A percentile compares a stretch with the other conserved stretches of the same genome.
These are phyloP conservation scores for Forbesichthys agassizii DNA, from an alignment of 2,113 vertebrate species.

Conservation along the genomic window DNA sequence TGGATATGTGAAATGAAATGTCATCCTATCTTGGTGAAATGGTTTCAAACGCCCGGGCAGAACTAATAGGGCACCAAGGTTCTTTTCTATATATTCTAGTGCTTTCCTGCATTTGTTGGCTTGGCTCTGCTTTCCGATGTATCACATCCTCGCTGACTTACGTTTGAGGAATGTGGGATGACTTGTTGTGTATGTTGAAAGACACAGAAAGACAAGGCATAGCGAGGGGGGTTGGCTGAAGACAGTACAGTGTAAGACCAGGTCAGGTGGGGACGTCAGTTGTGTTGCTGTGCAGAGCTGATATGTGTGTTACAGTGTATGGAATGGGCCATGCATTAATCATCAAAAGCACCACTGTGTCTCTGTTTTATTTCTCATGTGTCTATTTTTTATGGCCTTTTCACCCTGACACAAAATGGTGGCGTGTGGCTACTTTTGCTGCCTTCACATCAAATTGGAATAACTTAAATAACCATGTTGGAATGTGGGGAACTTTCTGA, in stretches of 20 bases:
- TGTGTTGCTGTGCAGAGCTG: slow-evolving; percentile 34
- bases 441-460: no score
- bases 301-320: slow-evolving; percentile 9
- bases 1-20: slow-evolving; percentile 53
- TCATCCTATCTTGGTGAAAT: slow-evolving; percentile 47
- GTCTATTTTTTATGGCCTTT: slow-evolving; percentile 28
- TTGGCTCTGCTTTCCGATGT: slow-evolving; percentile 35
- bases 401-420: slow-evolving; percentile 34
- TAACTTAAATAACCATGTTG: no score
- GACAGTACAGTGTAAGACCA: slow-evolving; percentile 48
- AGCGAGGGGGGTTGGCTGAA: slow-evolving; percentile 41
- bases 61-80: slow-evolving; percentile 8
- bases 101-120: slow-evolving; percentile 12
- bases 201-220: slow-evolving; percentile 35
- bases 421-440: background rate
- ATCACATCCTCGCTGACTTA: slow-evolving; percentile 34
- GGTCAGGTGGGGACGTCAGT: slow-evolving; percentile 29
- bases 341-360: slow-evolving; percentile 43
- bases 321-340: slow-evolving; percentile 37
- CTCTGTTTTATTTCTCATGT: slow-evolving; percentile 34
- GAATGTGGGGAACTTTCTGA: no score
- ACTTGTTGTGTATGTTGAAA: slow-evolving; percentile 72
- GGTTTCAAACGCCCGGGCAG: slow-evolving; percentile 48
- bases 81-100: background rate
- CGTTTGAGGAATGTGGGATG: slow-evolving; percentile 70